phyloP scores from a whole-genome alignment of 2,888 invertebrate species.

The Hirudinaria manillensis region DNA sequence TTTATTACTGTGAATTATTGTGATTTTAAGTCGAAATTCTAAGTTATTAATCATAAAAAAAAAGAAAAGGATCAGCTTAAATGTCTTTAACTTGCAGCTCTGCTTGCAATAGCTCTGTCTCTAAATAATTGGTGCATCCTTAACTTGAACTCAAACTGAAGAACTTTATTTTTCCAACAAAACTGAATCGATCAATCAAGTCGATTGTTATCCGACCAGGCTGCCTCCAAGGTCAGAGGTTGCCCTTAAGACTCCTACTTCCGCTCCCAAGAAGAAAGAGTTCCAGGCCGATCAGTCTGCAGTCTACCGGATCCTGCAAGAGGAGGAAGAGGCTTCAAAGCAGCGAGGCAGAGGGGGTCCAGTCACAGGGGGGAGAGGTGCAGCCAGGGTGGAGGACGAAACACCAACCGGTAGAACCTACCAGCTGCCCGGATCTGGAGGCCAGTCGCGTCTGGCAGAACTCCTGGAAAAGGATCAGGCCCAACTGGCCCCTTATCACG shows the following conservation, averaged over 20 bases:
- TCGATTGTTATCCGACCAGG: not conserved
- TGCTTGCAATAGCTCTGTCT: no score
- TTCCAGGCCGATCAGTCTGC: constrained; percentile 33
- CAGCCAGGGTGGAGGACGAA: not conserved
- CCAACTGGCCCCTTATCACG: constrained; percentile 23
- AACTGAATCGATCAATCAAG: no score
- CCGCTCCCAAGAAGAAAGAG: constrained; percentile 31
- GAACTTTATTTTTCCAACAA: no score
- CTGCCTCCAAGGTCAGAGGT: constrained; percentile 17
- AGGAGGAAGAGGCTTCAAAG: constrained; percentile 30
- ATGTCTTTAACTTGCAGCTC: no score
- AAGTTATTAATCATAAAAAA: no score
- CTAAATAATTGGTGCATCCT: no score
- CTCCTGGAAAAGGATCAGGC: constrained; percentile 28
- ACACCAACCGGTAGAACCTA: not conserved
- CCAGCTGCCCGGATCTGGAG: not conserved
- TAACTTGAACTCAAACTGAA: no score
- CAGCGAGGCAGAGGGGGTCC: constrained; percentile 14
- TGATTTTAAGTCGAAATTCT: no score
- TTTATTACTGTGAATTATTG: no score
- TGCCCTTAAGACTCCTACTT: constrained; percentile 15
- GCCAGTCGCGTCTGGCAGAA: constrained; percentile 16
- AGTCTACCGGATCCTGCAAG: constrained; percentile 30
- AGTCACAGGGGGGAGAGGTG: not conserved
- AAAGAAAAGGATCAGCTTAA: no score